phyloP scores from a whole-genome alignment of 2,888 invertebrate species.

The Epistrophe grossulariae region DNA sequence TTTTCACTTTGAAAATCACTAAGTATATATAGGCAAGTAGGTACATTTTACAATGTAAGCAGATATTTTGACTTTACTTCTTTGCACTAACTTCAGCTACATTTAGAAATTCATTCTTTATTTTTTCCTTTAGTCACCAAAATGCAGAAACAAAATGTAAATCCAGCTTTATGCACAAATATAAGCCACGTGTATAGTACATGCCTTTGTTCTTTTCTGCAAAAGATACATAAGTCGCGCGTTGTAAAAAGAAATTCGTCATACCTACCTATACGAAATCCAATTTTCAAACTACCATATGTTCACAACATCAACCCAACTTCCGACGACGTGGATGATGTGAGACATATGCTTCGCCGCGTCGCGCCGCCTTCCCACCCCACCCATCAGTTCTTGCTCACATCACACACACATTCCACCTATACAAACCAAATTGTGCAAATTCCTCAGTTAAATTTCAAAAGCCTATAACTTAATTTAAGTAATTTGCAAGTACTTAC shows the following conservation, averaged over 20 bases:
- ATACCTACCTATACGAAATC: constrained; percentile 10
- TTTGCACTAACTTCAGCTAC: too few relatives aligned
- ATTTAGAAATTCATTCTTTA: too few relatives aligned
- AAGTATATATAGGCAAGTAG: too few relatives aligned
- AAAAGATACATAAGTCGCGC: not conserved
- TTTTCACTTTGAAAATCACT: not conserved
- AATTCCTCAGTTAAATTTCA: constrained; percentile 18
- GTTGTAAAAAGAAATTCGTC: constrained; percentile 6
- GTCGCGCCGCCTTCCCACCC: not conserved
- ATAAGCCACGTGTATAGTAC: constrained; percentile 14
- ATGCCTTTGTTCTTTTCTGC: constrained; percentile 10
- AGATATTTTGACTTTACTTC: too few relatives aligned
- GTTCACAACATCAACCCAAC: constrained; percentile 27
- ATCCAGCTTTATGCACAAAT: not conserved
- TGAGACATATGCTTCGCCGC: not conserved
- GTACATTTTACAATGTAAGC: too few relatives aligned
- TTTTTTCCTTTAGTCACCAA: too few relatives aligned
- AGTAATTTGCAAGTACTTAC: constrained; percentile 49
- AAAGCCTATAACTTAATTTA: constrained; percentile 36
- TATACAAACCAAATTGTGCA: constrained; percentile 3
- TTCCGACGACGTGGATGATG: not conserved
- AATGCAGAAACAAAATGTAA: too few relatives aligned
- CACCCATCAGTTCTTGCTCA: not conserved
- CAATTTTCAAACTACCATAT: constrained; percentile 27
- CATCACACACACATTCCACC: constrained; percentile 12